Base-by-base conservation (phyloP, 2,113 vertebrate genomes). In the Toxotes jaculatrix region DNA sequence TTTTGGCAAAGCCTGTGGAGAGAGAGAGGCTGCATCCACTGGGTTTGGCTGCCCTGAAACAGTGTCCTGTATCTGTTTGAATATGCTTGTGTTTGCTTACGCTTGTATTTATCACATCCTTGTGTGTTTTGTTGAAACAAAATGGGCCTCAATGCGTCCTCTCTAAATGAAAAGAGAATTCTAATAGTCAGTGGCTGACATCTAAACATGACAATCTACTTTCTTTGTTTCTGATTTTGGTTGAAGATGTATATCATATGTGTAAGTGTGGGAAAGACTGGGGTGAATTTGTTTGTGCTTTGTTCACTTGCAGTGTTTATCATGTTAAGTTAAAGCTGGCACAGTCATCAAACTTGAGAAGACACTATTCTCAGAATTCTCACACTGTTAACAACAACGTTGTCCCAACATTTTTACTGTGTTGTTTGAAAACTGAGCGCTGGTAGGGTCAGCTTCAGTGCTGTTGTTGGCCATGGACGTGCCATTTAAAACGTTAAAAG, bases 391-490 rank as follows among this genome's bases (percentile, higher is more conserved):
- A 57, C 31, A 79, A 66, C 83, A 60, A 38, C 63, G 19, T 79
- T 63, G 36, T 27, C 45, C 19, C 5, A 14, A 23, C 27, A 64
- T 64, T 77, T 82, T 72, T 73, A 49, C 61, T 59, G 16, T 2
- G 32, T 32, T 67, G 32, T 63, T 74, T 57, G 53, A 78, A 88
- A 85, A 73, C 13, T 0, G 71, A 75, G 13, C 21, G 6, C 62
- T 43, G 61, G 5, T 47, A 60, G 55, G 56, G 57, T 82, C 47
- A 17, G 55, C 53, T 32, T 69, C 56, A n/a, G 19, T 89, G 88
- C 77, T 94, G 93, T 61, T 90, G 32, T 91, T 94, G 91, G 89
- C 88, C 4, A 19, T 32, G 69, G 79, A 86, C 61, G 77, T 87
- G 80, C 74, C 49, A 53, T 86, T 81, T 74, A 43, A 87, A 87